Conservation (phyloP, 1,140 invertebrate genomes). For the Eciton burchellii region DNA sequence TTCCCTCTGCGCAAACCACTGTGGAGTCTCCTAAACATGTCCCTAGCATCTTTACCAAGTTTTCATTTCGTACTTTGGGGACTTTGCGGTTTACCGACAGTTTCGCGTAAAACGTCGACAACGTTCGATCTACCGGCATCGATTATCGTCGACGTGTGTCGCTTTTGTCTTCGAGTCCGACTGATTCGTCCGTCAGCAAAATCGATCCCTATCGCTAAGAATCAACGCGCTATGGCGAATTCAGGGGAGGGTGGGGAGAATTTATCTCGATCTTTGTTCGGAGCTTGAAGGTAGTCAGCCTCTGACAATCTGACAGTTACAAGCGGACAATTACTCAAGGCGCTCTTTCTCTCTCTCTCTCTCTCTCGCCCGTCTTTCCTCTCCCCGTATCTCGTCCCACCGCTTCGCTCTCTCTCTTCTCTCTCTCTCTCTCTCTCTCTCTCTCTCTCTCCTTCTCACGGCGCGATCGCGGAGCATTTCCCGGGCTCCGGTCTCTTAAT, state of each 20-base stretch:
- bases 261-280: conserved; percentile 74
- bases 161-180: neutral
- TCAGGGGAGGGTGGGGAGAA: neutral
- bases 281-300: conserved; percentile 65
- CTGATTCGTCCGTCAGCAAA: neutral
- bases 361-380: conserved; percentile 69
- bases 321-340: conserved; percentile 83
- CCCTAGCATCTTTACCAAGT: no score
- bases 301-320: conserved; percentile 78
- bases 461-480: conserved; percentile 44
- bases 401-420: conserved; percentile 40
- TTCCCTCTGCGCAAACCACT: no score
- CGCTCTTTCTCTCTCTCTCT: conserved; percentile 70
- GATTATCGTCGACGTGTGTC: no score
- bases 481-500: conserved; percentile 79
- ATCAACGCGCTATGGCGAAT: neutral
- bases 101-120: no score
- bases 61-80: no score
- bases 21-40: no score
- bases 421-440: conserved; percentile 25
- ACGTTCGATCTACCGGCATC: no score
- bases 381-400: conserved; percentile 39
- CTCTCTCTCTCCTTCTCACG: conserved; percentile 24
- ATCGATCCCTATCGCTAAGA: neutral
- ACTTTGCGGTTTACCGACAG: no score